These are phyloP conservation scores for Athalia rosae DNA, from an alignment of 2,888 invertebrate genomes.

Conservation along the genomic window DNA sequence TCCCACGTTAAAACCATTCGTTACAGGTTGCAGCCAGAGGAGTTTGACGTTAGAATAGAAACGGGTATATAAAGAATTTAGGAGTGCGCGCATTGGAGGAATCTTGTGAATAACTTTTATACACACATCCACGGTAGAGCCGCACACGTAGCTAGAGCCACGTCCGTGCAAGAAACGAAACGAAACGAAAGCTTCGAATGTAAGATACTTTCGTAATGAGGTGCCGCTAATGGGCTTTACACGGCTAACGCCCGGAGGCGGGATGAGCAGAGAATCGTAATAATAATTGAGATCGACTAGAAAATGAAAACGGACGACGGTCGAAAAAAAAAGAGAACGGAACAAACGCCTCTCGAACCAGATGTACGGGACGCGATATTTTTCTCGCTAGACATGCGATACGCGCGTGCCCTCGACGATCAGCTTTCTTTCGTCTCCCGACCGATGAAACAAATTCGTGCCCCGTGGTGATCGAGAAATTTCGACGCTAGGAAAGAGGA, in stretches of 20 bases:
- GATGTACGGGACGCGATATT: background rate
- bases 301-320: no score
- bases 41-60: constrained; percentile 46
- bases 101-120: constrained; percentile 2
- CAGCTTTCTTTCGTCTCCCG: background rate
- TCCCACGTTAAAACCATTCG: constrained; percentile 33
- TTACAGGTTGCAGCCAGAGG: background rate
- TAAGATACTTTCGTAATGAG: constrained; percentile 45
- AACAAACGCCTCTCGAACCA: constrained; percentile 39
- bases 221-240: constrained; percentile 43
- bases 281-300: constrained; percentile 38
- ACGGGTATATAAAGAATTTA: constrained; percentile 40
- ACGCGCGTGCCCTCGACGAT: no score
- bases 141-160: no score
- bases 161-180: constrained; percentile 8
- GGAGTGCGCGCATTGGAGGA: background rate
- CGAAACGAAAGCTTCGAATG: constrained; percentile 23
- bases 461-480: background rate
- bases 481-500: background rate
- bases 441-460: background rate
- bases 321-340: constrained; percentile 2
- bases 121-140: background rate
- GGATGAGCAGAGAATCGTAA: constrained; percentile 26
- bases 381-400: no score
- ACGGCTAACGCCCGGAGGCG: constrained; percentile 25